Evolutionary conservation across 2,797 vertebrate species (phyloP).

Genomic region (Cossypha heuglini): DNA sequence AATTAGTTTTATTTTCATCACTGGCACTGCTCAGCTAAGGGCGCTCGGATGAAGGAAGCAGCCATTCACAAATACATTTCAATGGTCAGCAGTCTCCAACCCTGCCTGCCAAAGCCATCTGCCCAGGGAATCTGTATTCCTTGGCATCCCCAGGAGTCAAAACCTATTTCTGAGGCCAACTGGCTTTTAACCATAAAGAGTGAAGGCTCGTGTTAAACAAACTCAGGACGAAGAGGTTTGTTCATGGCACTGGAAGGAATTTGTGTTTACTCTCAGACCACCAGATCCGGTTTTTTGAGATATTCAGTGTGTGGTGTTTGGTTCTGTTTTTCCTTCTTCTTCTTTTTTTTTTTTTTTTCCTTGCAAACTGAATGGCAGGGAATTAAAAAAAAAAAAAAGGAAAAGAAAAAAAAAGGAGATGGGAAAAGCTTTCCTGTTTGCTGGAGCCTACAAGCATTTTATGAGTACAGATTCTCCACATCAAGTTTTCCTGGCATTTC

Average conservation of each 20-base stretch:
- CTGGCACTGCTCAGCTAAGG: background rate
- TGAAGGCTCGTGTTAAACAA: constrained; percentile 38
- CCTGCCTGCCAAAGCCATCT: constrained; percentile 39
- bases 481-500: constrained; percentile 46
- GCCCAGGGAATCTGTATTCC: constrained; percentile 36
- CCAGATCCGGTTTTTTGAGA: background rate
- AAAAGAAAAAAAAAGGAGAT: background rate
- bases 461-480: background rate
- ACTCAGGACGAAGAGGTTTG: background rate
- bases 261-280: background rate
- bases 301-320: background rate
- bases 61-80: constrained; percentile 64
- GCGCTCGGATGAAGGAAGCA: background rate
- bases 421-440: background rate
- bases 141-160: constrained; percentile 41
- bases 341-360: background rate
- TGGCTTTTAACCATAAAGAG: constrained; percentile 53
- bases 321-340: background rate
- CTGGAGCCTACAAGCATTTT: background rate
- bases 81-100: constrained; percentile 13
- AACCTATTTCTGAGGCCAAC: constrained; percentile 48
- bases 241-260: constrained; percentile 6
- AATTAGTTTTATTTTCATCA: background rate
- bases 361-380: background rate
- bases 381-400: background rate